Percentiles rank a stretch among this genome's conserved stretches.
These are phyloP conservation scores for Sitta carolinensis DNA, from an alignment of 2,797 vertebrate species.

Conservation along the genomic window DNA sequence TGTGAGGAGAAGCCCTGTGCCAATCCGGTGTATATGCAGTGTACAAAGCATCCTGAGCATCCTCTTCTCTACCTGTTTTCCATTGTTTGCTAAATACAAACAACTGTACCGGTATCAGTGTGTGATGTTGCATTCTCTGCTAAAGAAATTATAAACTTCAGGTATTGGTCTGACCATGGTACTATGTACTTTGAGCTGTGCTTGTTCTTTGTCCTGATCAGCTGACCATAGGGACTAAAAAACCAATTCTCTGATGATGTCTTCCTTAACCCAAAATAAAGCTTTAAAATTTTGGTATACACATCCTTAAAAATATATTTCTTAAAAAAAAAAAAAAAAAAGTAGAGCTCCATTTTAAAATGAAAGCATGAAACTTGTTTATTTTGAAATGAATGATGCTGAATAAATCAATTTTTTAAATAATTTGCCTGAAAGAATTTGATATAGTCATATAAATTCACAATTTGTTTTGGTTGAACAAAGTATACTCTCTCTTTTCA, in stretches of 20 bases:
- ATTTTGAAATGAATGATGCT: not conserved
- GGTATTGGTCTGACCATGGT: not conserved
- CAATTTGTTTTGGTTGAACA: not conserved
- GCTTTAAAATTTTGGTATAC: not conserved
- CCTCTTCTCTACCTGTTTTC: not conserved
- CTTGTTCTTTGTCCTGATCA: not conserved
- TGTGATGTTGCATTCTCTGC: not conserved
- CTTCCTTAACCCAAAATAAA: not conserved
- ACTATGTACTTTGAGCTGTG: not conserved
- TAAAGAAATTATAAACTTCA: not conserved
- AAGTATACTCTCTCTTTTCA: not conserved
- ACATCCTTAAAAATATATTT: not conserved
- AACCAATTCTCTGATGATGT: not conserved
- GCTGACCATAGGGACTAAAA: not conserved
- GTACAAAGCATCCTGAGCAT: not conserved
- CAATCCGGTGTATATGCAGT: not conserved
- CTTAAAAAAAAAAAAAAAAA: not conserved
- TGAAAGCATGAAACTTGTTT: not conserved
- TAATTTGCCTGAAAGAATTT: not conserved
- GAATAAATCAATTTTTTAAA: constrained; percentile 7
- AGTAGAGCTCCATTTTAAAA: not conserved
- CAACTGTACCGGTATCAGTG: not conserved
- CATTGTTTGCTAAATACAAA: not conserved
- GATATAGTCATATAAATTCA: not conserved
- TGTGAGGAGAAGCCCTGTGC: not conserved